These are phyloP conservation scores for Nephotettix cincticeps DNA, from an alignment of 1,140 invertebrate species.

Conservation along the genomic window DNA sequence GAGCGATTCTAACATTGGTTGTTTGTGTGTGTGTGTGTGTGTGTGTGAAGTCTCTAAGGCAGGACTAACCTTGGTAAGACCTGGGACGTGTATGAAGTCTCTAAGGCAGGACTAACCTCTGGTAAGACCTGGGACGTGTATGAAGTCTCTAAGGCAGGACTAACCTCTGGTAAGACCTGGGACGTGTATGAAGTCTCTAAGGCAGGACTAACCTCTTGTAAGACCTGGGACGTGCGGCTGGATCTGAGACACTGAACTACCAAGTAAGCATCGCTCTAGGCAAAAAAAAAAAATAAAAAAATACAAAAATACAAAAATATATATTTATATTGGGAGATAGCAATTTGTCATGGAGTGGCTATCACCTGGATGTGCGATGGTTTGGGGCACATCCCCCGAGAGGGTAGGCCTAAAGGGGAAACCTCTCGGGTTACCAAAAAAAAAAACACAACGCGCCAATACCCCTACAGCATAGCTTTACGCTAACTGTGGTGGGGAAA, in stretches of 20 bases:
- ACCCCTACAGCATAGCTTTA: neutral
- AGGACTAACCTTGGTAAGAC: no score
- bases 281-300: neutral
- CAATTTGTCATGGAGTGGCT: neutral
- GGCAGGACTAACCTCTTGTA: neutral
- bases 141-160: neutral
- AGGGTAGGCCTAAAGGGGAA: neutral
- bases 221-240: neutral
- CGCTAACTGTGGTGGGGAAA: neutral
- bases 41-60: no score
- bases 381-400: neutral
- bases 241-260: neutral
- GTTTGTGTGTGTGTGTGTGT: no score
- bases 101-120: no score
- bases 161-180: no score
- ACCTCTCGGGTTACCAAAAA: neutral
- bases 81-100: no score
- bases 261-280: neutral
- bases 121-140: neutral
- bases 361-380: neutral
- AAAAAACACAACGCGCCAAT: neutral
- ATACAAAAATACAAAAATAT: neutral
- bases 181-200: neutral
- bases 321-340: neutral
- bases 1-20: no score